A percentile compares a stretch with the other conserved stretches of the same genome.
These are phyloP conservation scores for Cotesia glomerata DNA, from an alignment of 1,140 invertebrate genomes.

Conservation along the genomic window DNA sequence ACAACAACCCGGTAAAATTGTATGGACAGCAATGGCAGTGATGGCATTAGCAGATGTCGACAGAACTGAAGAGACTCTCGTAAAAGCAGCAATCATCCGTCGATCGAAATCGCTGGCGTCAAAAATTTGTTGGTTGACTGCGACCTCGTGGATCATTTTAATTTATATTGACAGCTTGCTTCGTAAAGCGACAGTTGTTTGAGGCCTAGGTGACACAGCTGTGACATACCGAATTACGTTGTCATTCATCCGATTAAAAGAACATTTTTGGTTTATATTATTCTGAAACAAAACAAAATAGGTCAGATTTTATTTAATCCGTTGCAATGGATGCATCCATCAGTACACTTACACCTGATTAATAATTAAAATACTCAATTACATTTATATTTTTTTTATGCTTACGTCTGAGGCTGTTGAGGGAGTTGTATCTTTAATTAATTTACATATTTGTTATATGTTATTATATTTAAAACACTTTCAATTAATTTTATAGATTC, in stretches of 20 bases:
- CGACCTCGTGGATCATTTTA: constrained; percentile 21
- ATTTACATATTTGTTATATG: too few species aligned
- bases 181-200: constrained; percentile 16
- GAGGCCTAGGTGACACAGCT: constrained; percentile 4
- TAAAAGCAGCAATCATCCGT: neutral
- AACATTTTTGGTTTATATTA: neutral
- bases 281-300: neutral
- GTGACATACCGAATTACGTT: constrained; percentile 22
- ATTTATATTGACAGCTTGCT: constrained; percentile 29
- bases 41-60: neutral
- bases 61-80: neutral
- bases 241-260: constrained; percentile 20
- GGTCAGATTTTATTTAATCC: too few species aligned
- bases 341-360: too few species aligned
- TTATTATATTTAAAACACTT: too few species aligned
- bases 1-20: too few species aligned
- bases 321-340: too few species aligned
- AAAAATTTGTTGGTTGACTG: neutral
- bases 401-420: too few species aligned
- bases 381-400: neutral
- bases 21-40: neutral
- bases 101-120: neutral
- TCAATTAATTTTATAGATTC: too few species aligned
- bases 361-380: neutral
- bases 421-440: too few species aligned